Percentiles rank a stretch among this genome's conserved stretches.
Evolutionary conservation across 2,888 invertebrate species (phyloP).

Genomic region (Rhaphigaster nebulosa): DNA sequence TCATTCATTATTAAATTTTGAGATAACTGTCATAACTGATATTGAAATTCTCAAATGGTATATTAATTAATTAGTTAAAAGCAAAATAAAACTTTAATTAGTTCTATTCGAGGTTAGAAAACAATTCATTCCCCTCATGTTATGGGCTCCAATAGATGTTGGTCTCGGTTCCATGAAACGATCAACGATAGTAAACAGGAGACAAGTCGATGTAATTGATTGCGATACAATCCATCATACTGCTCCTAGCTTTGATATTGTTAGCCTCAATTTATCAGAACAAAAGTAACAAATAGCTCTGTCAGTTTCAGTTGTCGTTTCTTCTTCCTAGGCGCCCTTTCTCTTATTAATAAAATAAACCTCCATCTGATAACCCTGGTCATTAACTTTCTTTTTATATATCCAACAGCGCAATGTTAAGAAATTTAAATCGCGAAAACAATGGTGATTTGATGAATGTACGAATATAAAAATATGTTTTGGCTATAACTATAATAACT

Average conservation of each 20-base stretch:
- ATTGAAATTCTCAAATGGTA: not conserved
- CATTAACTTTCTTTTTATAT: not conserved
- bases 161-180: not conserved
- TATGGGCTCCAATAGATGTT: not conserved
- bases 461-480: not conserved
- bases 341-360: not conserved
- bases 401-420: not conserved
- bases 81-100: not conserved
- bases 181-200: constrained; percentile 21
- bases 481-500: too few relatives aligned
- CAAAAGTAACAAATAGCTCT: constrained; percentile 19
- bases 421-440: not conserved
- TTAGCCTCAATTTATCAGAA: constrained; percentile 35
- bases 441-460: not conserved
- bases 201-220: constrained; percentile 22
- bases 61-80: not conserved
- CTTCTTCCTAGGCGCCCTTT: not conserved
- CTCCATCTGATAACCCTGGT: not conserved
- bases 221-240: constrained; percentile 5
- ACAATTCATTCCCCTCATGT: not conserved
- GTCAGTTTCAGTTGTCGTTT: not conserved
- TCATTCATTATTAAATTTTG: not conserved
- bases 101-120: not conserved
- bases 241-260: constrained; percentile 27
- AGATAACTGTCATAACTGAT: not conserved